phyloP scores from a whole-genome alignment of 92 coral and sea anemone genomes.

The Pocillopora meandrina region DNA sequence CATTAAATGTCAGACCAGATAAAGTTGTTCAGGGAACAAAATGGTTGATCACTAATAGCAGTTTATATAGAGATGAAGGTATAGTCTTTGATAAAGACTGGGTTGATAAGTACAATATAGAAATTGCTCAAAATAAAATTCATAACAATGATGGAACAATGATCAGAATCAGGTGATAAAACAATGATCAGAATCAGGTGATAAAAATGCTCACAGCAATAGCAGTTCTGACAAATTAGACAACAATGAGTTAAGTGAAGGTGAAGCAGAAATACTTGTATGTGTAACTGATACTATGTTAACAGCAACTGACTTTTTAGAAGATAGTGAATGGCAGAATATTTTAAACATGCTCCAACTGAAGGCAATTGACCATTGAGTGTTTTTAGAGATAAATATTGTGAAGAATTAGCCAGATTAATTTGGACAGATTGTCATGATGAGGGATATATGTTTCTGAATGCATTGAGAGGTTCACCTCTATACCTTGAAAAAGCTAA shows the following conservation, averaged over 20 bases:
- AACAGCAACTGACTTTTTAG: conserved; percentile 48
- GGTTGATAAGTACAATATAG: conserved; percentile 30
- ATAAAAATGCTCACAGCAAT: conserved; percentile 30
- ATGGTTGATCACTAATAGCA: conserved; percentile 44
- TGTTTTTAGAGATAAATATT: no score
- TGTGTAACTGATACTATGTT: neutral
- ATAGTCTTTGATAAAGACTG: conserved; percentile 52
- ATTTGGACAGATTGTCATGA: no score
- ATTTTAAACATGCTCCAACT: neutral
- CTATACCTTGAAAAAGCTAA: no score
- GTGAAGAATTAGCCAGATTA: no score
- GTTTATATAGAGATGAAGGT: conserved; percentile 19
- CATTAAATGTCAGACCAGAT: no score
- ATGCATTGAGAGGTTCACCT: no score
- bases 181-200: conserved; percentile 22
- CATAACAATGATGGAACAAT: conserved; percentile 30
- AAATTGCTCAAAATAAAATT: conserved; percentile 29
- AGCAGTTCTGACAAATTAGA: conserved; percentile 29
- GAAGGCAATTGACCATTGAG: no score
- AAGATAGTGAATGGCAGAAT: conserved; percentile 57
- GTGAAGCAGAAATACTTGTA: conserved; percentile 47
- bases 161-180: conserved; percentile 33
- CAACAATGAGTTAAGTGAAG: conserved; percentile 50
- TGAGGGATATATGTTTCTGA: no score
- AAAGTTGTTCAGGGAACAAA: conserved; percentile 60